These are phyloP conservation scores for Mobula hypostoma DNA, from an alignment of 2,113 vertebrate species.

Conservation along the genomic window DNA sequence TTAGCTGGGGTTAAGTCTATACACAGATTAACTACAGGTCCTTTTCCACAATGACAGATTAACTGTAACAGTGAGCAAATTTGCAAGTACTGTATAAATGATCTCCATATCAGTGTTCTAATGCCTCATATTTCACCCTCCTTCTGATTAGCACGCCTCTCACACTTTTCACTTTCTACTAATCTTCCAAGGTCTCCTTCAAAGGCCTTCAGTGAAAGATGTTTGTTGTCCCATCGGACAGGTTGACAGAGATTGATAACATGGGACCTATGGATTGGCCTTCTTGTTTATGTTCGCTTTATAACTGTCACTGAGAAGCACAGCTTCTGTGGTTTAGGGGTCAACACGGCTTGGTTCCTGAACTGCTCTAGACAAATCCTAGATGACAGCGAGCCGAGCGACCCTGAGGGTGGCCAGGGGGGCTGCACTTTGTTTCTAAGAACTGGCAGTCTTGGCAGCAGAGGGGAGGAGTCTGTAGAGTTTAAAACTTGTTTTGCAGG, in stretches of 20 bases:
- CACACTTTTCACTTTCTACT: neutral
- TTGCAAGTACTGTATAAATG: neutral
- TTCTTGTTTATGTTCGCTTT: neutral
- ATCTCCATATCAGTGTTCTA: neutral
- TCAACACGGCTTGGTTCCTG: neutral
- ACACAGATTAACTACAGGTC: neutral
- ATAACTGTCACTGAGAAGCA: neutral
- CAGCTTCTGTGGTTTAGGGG: neutral
- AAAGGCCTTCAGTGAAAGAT: neutral
- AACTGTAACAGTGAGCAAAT: neutral
- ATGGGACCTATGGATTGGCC: neutral
- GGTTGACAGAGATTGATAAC: neutral
- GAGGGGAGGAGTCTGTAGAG: too few species aligned
- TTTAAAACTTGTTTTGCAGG: too few species aligned
- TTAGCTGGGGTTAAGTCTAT: neutral
- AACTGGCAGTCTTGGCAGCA: too few species aligned
- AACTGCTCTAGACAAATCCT: neutral
- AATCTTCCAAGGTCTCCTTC: neutral
- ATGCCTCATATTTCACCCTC: neutral
- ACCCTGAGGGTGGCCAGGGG: too few species aligned
- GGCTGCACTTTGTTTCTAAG: too few species aligned
- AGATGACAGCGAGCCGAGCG: too few species aligned
- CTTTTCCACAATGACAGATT: neutral
- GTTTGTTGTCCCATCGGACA: neutral
- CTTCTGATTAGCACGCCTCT: neutral